phyloP scores from a whole-genome alignment of 2,797 vertebrate genomes.

The Mycteria americana region DNA sequence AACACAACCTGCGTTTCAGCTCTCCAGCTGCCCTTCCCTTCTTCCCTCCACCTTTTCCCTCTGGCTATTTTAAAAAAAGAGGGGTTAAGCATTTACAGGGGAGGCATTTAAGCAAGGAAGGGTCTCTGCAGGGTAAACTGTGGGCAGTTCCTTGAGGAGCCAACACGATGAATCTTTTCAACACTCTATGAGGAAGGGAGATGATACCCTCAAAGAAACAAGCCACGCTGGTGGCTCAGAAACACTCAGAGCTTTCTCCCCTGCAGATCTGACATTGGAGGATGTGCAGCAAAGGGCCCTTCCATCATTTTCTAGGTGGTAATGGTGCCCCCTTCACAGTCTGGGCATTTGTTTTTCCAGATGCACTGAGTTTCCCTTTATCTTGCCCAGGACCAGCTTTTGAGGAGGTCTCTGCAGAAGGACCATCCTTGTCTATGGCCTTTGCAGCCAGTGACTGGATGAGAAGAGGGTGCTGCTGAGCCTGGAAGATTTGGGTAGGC shows the following conservation, averaged over 20 bases:
- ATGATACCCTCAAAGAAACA: not conserved
- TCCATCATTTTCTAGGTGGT: not conserved
- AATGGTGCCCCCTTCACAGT: not conserved
- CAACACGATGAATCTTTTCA: not conserved
- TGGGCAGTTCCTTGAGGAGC: not conserved
- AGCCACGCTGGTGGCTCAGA: not conserved
- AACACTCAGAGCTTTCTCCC: not conserved
- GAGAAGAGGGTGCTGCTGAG: not conserved
- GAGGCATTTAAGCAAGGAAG: not conserved
- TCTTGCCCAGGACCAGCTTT: not conserved
- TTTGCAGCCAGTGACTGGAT: not conserved
- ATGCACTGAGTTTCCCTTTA: not conserved
- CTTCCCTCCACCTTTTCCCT: not conserved
- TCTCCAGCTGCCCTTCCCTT: not conserved
- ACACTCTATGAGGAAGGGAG: not conserved
- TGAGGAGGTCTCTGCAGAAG: not conserved
- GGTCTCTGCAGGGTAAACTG: not conserved
- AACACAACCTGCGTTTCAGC: fast-evolving
- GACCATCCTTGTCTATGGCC: too few species aligned
- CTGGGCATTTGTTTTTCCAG: not conserved
- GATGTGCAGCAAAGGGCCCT: not conserved
- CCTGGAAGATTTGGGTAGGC: not conserved
- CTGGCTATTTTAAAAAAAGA: not conserved
- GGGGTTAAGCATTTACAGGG: not conserved
- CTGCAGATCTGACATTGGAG: not conserved